Base-by-base conservation (phyloP, 2,888 invertebrate genomes). In the Nomada fucata region DNA sequence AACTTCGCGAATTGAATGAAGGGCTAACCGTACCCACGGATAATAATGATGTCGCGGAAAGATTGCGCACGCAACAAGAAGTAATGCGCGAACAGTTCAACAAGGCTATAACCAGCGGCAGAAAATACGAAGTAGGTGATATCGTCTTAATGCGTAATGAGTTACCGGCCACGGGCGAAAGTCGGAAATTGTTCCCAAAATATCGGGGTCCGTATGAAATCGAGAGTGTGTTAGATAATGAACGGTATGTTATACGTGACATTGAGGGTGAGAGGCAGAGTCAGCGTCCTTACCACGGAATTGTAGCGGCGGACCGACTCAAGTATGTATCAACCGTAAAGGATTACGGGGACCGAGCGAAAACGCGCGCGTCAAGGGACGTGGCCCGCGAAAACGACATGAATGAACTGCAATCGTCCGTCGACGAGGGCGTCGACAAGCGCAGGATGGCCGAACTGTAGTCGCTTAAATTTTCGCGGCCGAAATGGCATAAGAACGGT, bases 211-310 rank as follows among this genome's bases (percentile, higher is more conserved):
- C 55, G 20, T 53, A 67, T 4, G 67, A 67, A n/a, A 42, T 67
- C 5, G 52, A 53, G 15, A 36, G 36, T 5, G 15, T 20, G 20
- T 53, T 67, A 5, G 55, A 3, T 9, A 67, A 67, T 9, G 67
- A 67, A 7, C 52, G 55, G 0, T 67, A 55, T 20, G 13, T 55
- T 55, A 15, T 67, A 20, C 53, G 42, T 3, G 67, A 67, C 2
- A 55, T 67, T 9, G 67, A 67, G 42, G 67, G 53, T 15, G 67
- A 67, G 0, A 47, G 55, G 23, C 57, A 67, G 18, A 76, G 61
- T 60, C 23, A 81, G 81, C 29, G 29, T 5, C 29, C 71, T 82
- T 82, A 84, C 74, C 67, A 83, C 73, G 47, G 83, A 78, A 23
- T 23, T 23, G 23, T 23, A 23, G 23, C 23, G 23, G 23, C 23